These are phyloP conservation scores for Sarcophaga bullata DNA, from an alignment of 1,140 invertebrate species.

Conservation along the genomic window DNA sequence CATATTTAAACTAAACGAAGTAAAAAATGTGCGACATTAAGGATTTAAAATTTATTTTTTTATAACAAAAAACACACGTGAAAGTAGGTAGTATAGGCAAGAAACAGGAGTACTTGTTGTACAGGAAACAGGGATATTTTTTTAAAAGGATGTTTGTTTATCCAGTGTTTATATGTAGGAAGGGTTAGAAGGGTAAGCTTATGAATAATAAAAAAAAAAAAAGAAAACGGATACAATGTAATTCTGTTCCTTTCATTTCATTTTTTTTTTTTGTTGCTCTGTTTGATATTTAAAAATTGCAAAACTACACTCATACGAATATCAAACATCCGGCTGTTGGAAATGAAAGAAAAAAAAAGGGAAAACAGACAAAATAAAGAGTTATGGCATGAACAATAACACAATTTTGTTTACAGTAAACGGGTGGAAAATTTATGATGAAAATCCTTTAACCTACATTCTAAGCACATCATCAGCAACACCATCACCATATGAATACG, in stretches of 20 bases:
- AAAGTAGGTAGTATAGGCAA: conserved; percentile 43
- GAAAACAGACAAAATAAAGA: conserved; percentile 2
- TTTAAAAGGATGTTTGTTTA: conserved; percentile 59
- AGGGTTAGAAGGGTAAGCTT: conserved; percentile 62
- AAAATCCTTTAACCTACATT: conserved; percentile 34
- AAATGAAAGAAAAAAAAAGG: background rate
- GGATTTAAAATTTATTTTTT: conserved; percentile 42
- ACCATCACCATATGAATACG: background rate
- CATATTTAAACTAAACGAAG: background rate
- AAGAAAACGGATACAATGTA: conserved; percentile 26
- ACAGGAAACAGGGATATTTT: conserved; percentile 1
- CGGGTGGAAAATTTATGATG: conserved; percentile 29
- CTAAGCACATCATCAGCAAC: conserved; percentile 39
- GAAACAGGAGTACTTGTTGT: conserved; percentile 46
- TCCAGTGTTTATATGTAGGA: conserved; percentile 58
- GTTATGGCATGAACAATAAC: background rate
- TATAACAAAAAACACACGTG: conserved; percentile 8
- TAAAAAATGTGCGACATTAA: conserved; percentile 48
- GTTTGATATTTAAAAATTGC: background rate
- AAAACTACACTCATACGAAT: background rate
- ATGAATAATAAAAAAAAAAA: background rate
- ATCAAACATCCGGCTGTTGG: background rate
- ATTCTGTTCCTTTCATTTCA: background rate
- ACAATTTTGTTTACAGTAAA: background rate
- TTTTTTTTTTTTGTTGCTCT: background rate